A percentile compares a stretch with the other conserved stretches of the same genome.
phyloP scores from a whole-genome alignment of 2,113 vertebrate genomes.

The Neodontobutis hainanensis region DNA sequence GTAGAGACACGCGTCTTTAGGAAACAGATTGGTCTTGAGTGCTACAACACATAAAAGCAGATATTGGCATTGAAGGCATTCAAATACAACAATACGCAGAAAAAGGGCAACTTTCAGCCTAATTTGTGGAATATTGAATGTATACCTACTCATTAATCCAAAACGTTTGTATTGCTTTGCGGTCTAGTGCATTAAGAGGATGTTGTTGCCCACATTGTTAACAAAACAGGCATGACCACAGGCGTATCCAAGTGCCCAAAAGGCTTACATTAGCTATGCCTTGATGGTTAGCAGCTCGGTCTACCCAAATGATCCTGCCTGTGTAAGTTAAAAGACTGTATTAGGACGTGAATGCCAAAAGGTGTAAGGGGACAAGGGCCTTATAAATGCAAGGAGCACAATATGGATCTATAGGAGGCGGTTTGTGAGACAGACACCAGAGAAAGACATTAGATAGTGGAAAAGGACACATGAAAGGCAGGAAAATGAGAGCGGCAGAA shows the following conservation, averaged over 20 bases:
- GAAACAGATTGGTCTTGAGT: too few relatives aligned
- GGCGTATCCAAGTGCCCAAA: constrained; percentile 32
- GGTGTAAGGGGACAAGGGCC: constrained; percentile 3
- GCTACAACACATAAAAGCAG: neutral
- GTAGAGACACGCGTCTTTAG: too few relatives aligned
- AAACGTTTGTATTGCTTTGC: constrained; percentile 39
- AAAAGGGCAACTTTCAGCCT: constrained; percentile 27
- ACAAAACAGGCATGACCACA: constrained; percentile 47
- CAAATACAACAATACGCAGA: constrained; percentile 5
- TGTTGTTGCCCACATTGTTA: constrained; percentile 29
- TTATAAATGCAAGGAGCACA: constrained; percentile 16
- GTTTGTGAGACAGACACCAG: constrained; percentile 26
- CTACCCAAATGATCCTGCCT: constrained; percentile 21
- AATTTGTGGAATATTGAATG: constrained; percentile 45
- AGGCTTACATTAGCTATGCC: constrained; percentile 51
- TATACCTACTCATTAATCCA: constrained; percentile 51
- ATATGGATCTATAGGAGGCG: constrained; percentile 58
- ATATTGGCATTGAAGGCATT: constrained; percentile 35
- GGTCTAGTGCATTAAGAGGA: constrained; percentile 25
- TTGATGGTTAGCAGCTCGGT: constrained; percentile 34
- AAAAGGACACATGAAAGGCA: constrained; percentile 73
- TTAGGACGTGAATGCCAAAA: constrained; percentile 14
- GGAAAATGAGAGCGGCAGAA: constrained; percentile 44
- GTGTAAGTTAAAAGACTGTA: constrained; percentile 22
- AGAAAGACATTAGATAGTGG: constrained; percentile 54